Evolutionary conservation across 2,113 vertebrate species (phyloP), one percentile per base, ranked within the genome.

Genomic region (Pogona vitticeps): DNA sequence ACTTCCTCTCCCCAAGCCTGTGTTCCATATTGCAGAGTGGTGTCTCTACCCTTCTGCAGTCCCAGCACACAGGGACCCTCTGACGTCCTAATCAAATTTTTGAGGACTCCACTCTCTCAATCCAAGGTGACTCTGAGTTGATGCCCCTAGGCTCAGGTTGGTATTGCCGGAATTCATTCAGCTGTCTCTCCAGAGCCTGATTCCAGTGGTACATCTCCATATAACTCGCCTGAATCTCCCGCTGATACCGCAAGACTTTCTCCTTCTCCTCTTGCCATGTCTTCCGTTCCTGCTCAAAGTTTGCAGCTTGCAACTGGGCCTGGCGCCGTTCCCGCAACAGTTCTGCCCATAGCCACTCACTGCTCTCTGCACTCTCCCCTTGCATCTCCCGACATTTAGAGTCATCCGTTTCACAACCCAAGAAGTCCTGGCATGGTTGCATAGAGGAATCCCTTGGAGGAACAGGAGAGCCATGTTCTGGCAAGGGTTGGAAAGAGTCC

Each of bases 191-290:
- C 88, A 99, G 94, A 0, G 79, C 96, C 91, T 98, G 97, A 86
- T 98, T 99, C 92, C 97, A 97, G 93, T 97, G 98, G 94, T 98
- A 98, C 98, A 99, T 99, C 90, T 99, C 98, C 94, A 99, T 94
- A 94, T 99, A 99, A 95, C 98, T 97, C 92, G 98, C 97, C 96
- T 99, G 99, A 94, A 99, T 98, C 95, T 95, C 95, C 83, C 96
- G 95, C 96, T 94, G 93, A 93, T 94, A 92, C 87, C 95, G 92
- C 90, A 96, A 94, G 92, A 96, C 96, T 88, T 96, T 94, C 72
- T 96, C 96, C 94, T 99, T 99, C 93, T 99, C 98, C 40, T 96
- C 96, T 96, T 98, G 98, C 99, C 99, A 99, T 3, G 97, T 98
- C 93, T 95, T 96, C 89, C 98, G 96, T 96, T 99, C 99, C 63